Conservation (phyloP, 2,113 vertebrate genomes). For the Propithecus coquereli region DNA sequence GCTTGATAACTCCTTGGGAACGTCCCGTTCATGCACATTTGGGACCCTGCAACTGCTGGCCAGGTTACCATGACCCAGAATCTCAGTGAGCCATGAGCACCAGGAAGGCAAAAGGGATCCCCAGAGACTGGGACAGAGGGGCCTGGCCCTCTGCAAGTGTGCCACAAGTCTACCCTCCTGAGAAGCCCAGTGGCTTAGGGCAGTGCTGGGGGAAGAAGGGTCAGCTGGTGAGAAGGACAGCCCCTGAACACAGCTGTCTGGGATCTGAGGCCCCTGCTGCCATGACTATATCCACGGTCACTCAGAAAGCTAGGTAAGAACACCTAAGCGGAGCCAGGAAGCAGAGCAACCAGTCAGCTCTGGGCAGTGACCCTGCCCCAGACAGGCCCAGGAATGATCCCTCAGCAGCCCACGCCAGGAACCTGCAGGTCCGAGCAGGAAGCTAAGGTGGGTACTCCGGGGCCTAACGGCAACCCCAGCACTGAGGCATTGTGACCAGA, state of each 20-base stretch:
- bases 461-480: background rate
- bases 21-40: accelerated
- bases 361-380: background rate
- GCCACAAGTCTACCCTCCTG: no score
- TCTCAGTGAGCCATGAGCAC: background rate
- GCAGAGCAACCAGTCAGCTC: background rate
- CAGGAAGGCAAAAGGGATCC: background rate
- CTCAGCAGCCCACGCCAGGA: background rate
- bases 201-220: background rate
- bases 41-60: background rate
- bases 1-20: background rate
- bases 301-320: background rate
- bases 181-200: background rate
- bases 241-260: background rate
- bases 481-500: background rate
- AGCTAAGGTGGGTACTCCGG: background rate
- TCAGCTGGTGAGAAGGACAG: background rate
- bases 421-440: no score
- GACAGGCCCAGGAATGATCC: background rate
- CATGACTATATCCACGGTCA: background rate
- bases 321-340: background rate
- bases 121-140: background rate
- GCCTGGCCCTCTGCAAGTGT: background rate
- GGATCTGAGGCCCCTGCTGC: background rate
- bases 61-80: background rate